phyloP scores from a whole-genome alignment of 1,140 invertebrate species.

The Atopsyche davidsoni region DNA sequence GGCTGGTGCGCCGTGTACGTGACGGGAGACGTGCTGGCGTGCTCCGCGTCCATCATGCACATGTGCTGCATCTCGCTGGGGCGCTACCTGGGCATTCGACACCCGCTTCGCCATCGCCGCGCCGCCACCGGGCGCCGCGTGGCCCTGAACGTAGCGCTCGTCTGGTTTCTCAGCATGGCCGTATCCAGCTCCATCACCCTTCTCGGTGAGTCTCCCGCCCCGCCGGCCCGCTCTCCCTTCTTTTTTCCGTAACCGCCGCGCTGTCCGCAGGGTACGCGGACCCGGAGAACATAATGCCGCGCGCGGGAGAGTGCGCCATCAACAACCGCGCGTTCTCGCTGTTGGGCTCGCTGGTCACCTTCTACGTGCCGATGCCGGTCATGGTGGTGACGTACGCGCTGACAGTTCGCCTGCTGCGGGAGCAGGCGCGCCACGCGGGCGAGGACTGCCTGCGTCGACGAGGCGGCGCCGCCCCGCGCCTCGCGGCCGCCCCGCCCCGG shows the following conservation, averaged over 20 bases:
- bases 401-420: slow-evolving; percentile 76
- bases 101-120: slow-evolving; percentile 77
- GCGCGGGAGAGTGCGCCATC: slow-evolving; percentile 69
- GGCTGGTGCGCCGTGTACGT: slow-evolving; percentile 90
- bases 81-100: slow-evolving; percentile 85
- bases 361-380: slow-evolving; percentile 90
- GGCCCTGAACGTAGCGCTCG: slow-evolving; percentile 74
- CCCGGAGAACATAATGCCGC: slow-evolving; percentile 69
- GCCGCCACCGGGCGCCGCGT: slow-evolving; percentile 71
- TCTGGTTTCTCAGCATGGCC: slow-evolving; percentile 79
- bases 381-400: slow-evolving; percentile 78
- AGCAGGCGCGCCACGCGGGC: slow-evolving; percentile 63
- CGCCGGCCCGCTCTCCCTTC: neutral
- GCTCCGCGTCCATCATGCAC: slow-evolving; percentile 92
- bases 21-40: slow-evolving; percentile 90
- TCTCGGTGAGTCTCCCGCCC: slow-evolving; percentile 57
- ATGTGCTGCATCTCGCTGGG: slow-evolving; percentile 95
- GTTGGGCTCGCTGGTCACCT: slow-evolving; percentile 81
- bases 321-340: slow-evolving; percentile 83
- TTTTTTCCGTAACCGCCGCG: neutral
- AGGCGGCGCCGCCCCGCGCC: slow-evolving; percentile 57
- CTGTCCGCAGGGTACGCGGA: slow-evolving; percentile 59
- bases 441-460: slow-evolving; percentile 40
- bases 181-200: slow-evolving; percentile 85
- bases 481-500: slow-evolving; percentile 57